Evolutionary conservation across 2,797 vertebrate species (phyloP), one percentile per base, ranked within the genome.

Genomic region (Pangasius krempfi): DNA sequence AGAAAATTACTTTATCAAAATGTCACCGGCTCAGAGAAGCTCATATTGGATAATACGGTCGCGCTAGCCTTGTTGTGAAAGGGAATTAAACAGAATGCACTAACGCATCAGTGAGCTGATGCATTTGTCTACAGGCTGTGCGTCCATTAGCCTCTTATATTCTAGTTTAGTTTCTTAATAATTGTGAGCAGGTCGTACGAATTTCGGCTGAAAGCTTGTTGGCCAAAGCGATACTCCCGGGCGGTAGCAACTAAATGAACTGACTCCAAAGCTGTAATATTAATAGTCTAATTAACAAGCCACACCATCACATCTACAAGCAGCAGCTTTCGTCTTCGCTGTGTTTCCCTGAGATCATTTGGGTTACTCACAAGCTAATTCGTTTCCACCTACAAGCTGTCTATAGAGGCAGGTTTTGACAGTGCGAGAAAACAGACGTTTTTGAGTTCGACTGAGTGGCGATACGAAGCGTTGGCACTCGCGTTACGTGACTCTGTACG

Each of bases 401-500:
- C 66, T 27, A 83, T 14, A 44, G 33, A 79, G 20, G 13, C 66
- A 72, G 62, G 22, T 68, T 44, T 58, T 68, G 50, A 86, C 50
- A 80, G 25, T 88, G 86, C 76, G 85, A 91, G 89, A 91, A 84
- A 84, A 84, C 50, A 90, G 92, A 91, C 91, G 89, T 81, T 89
- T 88, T 70, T 89, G 89, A 66, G 86, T 88, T 90, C 87, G 87
- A 76, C 84, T 66, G 90, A 94, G 92, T 81, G 92, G 89, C 93
- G 93, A 93, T 91, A 90, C 92, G 93, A 92, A 92, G 52, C 91
- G 81, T 86, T 89, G 52, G 81, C 91, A 92, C 7, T 64, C 12
- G 40, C 93, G 95, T 95, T 93, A 95, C 88, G 90, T 52, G 92
- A 95, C 93, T 94, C 93, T 89, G 92, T 66, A 94, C 94, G 92